phyloP scores from a whole-genome alignment of 35 echinoderm and acorn worm species.

The Lytechinus pictus region DNA sequence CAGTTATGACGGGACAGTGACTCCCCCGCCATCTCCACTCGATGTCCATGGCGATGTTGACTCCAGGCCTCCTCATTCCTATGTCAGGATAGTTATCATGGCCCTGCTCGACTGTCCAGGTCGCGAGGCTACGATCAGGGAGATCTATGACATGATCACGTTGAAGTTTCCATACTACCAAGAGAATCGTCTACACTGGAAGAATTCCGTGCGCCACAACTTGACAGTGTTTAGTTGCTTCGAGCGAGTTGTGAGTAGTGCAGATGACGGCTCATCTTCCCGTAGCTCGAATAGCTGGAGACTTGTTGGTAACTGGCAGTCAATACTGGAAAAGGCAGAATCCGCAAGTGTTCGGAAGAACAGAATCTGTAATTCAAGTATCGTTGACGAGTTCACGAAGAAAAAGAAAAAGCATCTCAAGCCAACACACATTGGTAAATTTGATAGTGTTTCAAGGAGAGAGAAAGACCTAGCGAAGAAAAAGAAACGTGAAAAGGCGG shows the following conservation, averaged over 20 bases:
- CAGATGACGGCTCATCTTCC: neutral
- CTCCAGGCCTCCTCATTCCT: conserved; percentile 43
- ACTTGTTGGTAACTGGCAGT: conserved; percentile 18
- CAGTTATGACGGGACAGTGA: neutral
- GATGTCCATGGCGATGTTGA: conserved; percentile 44
- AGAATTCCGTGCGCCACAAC: conserved; percentile 75
- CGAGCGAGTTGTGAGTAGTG: neutral
- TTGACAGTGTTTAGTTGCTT: conserved; percentile 64
- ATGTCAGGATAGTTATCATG: conserved; percentile 52
- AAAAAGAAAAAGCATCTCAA: neutral
- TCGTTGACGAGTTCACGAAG: neutral
- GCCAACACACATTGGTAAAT: neutral
- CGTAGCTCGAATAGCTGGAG: neutral
- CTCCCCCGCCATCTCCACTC: conserved; percentile 10
- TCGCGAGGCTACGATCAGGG: conserved; percentile 38
- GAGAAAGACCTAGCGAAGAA: neutral
- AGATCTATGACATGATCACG: conserved; percentile 60
- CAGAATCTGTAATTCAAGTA: neutral
- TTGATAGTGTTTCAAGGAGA: neutral
- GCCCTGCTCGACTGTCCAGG: conserved; percentile 7
- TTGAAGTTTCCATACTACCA: conserved; percentile 59
- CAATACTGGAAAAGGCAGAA: conserved; percentile 1
- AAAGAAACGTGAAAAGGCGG: conserved; percentile 35
- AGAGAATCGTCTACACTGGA: conserved; percentile 71
- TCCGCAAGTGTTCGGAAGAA: neutral